Conservation (phyloP, 2,113 vertebrate genomes). For the Nicator chloris region DNA sequence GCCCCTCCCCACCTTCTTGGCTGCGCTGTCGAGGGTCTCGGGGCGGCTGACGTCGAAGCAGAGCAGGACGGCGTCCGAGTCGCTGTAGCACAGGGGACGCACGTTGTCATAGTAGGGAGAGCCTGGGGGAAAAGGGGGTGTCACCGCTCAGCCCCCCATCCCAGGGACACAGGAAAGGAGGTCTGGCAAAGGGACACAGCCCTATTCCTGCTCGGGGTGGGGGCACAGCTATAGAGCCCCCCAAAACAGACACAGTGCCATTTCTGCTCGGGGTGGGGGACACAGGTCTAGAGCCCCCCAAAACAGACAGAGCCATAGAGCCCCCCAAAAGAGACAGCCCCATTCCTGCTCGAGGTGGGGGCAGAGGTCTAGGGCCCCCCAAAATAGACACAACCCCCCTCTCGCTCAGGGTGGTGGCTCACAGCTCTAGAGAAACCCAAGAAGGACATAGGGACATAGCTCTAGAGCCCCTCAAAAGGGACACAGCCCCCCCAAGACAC, state of each 20-base stretch:
- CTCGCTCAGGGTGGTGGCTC: background rate
- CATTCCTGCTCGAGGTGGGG: too few relatives aligned
- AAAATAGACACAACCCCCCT: background rate
- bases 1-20: constrained; percentile 84
- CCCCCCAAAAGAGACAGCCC: background rate
- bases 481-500: background rate
- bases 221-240: background rate
- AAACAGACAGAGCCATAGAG: background rate
- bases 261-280: fast-evolving
- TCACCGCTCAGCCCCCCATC: background rate
- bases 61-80: constrained; percentile 89
- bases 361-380: background rate
- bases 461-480: background rate
- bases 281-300: too few relatives aligned
- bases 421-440: background rate
- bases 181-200: background rate
- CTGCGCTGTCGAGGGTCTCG: constrained; percentile 84
- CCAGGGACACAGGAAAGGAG: too few relatives aligned
- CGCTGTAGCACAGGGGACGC: constrained; percentile 94
- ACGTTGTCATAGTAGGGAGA: constrained; percentile 97
- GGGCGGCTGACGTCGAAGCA: constrained; percentile 94
- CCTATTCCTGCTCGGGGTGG: fast-evolving
- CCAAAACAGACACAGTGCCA: background rate
- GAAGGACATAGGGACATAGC: background rate
- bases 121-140: constrained; percentile 60